Base-by-base conservation (phyloP, 2,113 vertebrate genomes). In the Crotalus helleri region DNA sequence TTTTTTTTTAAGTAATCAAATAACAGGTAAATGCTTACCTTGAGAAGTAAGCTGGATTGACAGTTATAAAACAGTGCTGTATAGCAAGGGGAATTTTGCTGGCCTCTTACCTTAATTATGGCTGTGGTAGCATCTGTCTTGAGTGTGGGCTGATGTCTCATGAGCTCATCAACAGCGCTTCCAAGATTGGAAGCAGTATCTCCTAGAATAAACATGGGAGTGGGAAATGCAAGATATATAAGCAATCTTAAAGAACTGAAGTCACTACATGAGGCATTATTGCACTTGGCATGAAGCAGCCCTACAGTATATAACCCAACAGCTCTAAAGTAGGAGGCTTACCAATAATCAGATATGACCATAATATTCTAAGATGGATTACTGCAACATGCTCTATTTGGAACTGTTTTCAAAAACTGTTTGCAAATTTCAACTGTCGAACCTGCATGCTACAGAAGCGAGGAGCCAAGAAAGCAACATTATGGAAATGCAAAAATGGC, bases 111-210 rank as follows among this genome's bases (percentile, higher is more conserved):
- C 98, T 99, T 99, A 94, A 99, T 99, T 93, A 99, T 99, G 93
- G 99, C 99, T 85, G 99, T 98, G 15, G 99, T 99, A 93, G 99
- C 99, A 85, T 99, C 99, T 0, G 99, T 99, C 96, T 99, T 99
- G 94, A 99, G 97, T 3, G 99, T 99, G 92, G 99, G 99, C 81
- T 99, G 99, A 96, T 99, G 99, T 81, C 99, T 98, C 99, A 99
- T 99, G 57, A 99, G 98, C 94, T 99, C 99, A 95, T 99, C 99
- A 64, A 99, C 99, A 93, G 99, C 99, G 96, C 99, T 99, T 93
- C 99, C 99, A 93, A 99, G 96, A 96, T 99, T 99, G 90, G 99
- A 99, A 39, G 99, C 99, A 46, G 99, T 99, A 97, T 99, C 99
- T 92, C 99, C 99, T 99, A 95, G 64, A 95, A 96, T 17, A 29